A percentile compares a stretch with the other conserved stretches of the same genome.
Conservation (phyloP, 2,113 vertebrate species). For the Peromyscus californicus region DNA sequence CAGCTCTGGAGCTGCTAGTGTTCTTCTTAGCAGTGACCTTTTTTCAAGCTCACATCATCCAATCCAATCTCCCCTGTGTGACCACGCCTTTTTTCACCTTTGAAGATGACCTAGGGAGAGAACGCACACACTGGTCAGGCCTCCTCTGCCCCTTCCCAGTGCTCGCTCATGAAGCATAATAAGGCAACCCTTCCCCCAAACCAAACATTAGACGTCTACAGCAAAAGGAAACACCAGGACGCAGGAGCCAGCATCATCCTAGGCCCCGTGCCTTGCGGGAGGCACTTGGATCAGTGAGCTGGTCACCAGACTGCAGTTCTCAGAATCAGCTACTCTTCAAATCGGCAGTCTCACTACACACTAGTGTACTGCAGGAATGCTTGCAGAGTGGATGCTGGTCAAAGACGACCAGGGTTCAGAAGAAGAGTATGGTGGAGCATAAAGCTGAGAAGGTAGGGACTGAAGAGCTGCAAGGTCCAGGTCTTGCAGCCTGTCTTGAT, state of each 20-base stretch:
- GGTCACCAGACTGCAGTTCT: neutral
- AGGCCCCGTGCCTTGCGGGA: neutral
- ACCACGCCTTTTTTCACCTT: conserved; percentile 93
- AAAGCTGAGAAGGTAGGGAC: neutral
- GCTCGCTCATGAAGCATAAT: neutral
- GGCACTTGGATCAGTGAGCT: neutral
- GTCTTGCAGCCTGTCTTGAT: neutral
- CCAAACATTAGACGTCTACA: neutral
- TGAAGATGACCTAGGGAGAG: conserved; percentile 94
- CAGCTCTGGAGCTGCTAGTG: conserved; percentile 76
- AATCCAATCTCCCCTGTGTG: conserved; percentile 93
- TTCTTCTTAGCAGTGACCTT: conserved; percentile 93
- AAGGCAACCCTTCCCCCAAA: neutral
- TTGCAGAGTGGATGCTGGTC: neutral
- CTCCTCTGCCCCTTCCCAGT: neutral
- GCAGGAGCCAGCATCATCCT: fast-evolving
- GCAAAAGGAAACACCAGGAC: neutral
- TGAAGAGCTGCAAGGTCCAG: neutral
- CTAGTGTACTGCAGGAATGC: neutral
- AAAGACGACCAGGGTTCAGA: neutral
- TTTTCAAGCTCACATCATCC: conserved; percentile 95
- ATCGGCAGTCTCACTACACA: neutral
- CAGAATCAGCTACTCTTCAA: neutral
- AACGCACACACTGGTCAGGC: conserved; percentile 70
- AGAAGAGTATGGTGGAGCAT: neutral